These are phyloP conservation scores for Hypsopygia costalis DNA, from an alignment of 2,888 invertebrate species.

Conservation along the genomic window DNA sequence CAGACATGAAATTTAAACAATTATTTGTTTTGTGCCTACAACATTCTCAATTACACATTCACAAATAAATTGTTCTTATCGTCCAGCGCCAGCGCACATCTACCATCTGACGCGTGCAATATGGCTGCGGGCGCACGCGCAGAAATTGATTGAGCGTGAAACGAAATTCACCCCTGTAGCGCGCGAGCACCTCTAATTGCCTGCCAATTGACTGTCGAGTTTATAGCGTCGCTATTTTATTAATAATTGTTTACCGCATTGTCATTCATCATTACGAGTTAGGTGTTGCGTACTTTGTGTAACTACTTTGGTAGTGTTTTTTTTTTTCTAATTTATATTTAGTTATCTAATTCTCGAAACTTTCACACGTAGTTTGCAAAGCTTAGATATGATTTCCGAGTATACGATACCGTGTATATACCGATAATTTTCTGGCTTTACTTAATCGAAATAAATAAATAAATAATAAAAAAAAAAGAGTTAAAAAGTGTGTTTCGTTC, in stretches of 20 bases:
- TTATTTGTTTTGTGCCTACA: too few relatives aligned
- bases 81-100: slow-evolving; percentile 32
- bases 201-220: slow-evolving; percentile 61
- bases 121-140: slow-evolving; percentile 75
- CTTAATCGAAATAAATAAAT: too few relatives aligned
- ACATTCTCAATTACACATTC: slow-evolving; percentile 35
- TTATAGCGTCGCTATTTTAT: slow-evolving; percentile 37
- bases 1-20: too few relatives aligned
- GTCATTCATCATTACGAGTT: slow-evolving; percentile 15
- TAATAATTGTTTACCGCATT: slow-evolving; percentile 33
- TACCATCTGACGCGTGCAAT: slow-evolving; percentile 78
- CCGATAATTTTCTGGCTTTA: too few relatives aligned
- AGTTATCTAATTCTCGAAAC: too few relatives aligned
- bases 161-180: slow-evolving; percentile 75
- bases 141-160: slow-evolving; percentile 79
- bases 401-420: too few relatives aligned
- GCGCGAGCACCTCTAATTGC: slow-evolving; percentile 61
- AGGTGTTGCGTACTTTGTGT: slow-evolving; percentile 10
- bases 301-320: too few relatives aligned
- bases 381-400: too few relatives aligned
- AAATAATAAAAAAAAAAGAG: too few relatives aligned
- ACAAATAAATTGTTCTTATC: slow-evolving; percentile 41
- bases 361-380: too few relatives aligned
- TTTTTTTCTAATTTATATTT: too few relatives aligned
- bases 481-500: too few relatives aligned